Percentiles rank a stretch among this genome's conserved stretches.
Conservation (phyloP, 2,888 invertebrate genomes). For the Nasonovia ribisnigri region DNA sequence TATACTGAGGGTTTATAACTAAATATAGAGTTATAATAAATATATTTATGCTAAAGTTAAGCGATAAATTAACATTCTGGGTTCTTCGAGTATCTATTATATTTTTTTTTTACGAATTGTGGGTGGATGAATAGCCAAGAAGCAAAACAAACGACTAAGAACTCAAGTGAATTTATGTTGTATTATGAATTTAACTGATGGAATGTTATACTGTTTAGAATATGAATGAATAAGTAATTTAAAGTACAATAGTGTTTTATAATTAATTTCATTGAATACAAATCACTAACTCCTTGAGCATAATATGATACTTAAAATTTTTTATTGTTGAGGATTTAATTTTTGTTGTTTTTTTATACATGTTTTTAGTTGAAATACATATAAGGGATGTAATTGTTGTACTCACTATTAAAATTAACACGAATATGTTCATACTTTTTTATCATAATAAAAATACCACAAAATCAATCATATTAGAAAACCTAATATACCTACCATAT, state of each 20-base stretch:
- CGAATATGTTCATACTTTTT: not conserved
- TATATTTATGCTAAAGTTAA: not conserved
- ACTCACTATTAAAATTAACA: not conserved
- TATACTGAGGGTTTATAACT: not conserved
- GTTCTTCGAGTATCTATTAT: not conserved
- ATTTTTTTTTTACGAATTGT: constrained; percentile 24
- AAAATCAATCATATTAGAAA: not conserved
- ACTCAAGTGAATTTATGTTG: not conserved
- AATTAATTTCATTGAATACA: not conserved
- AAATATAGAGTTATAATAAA: not conserved
- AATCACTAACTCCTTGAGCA: not conserved
- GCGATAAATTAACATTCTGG: not conserved
- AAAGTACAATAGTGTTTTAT: not conserved
- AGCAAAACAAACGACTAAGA: constrained; percentile 1
- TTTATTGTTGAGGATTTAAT: not conserved
- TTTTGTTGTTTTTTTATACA: not conserved
- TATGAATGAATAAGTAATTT: not conserved
- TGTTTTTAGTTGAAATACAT: not conserved
- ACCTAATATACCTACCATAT: not conserved
- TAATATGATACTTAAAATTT: not conserved
- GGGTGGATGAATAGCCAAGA: constrained; percentile 23
- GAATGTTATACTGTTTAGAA: not conserved
- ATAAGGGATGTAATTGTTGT: not conserved
- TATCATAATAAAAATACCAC: not conserved
- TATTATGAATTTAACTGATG: constrained; percentile 3